Evolutionary conservation across 2,113 vertebrate species (phyloP).

Genomic region (Taxidea taxus): DNA sequence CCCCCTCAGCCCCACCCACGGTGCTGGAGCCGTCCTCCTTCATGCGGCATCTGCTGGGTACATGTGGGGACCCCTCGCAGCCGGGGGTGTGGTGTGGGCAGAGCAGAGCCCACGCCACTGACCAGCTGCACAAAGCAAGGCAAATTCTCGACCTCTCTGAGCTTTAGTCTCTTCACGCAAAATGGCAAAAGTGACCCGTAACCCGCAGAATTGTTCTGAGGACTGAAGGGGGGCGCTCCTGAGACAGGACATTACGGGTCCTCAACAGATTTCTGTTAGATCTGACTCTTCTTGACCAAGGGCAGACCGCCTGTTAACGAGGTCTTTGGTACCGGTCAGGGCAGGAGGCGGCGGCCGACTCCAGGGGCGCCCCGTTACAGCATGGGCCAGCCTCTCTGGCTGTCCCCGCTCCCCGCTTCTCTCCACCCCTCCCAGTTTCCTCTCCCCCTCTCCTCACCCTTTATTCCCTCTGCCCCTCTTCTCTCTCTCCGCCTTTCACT

Average conservation of each 20-base stretch:
- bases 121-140: no score
- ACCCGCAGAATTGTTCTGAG: not conserved
- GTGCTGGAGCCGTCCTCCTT: not conserved
- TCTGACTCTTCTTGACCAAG: no score
- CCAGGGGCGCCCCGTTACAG: not conserved
- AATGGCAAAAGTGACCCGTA: not conserved
- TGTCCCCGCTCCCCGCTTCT: no score
- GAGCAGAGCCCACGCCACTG: not conserved
- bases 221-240: not conserved
- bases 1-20: not conserved
- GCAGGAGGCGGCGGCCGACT: accelerated
- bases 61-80: accelerated
- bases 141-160: not conserved
- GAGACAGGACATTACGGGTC: no score
- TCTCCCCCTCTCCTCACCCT: no score
- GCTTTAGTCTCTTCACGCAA: not conserved
- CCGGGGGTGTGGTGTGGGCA: not conserved
- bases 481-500: not conserved
- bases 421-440: not conserved
- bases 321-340: no score
- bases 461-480: not conserved
- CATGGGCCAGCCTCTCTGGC: no score
- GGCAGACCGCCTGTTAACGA: not conserved
- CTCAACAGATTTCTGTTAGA: not conserved
- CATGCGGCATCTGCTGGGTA: accelerated